phyloP scores from a whole-genome alignment of 2,797 vertebrate species.

The Halcyon chelicuti region DNA sequence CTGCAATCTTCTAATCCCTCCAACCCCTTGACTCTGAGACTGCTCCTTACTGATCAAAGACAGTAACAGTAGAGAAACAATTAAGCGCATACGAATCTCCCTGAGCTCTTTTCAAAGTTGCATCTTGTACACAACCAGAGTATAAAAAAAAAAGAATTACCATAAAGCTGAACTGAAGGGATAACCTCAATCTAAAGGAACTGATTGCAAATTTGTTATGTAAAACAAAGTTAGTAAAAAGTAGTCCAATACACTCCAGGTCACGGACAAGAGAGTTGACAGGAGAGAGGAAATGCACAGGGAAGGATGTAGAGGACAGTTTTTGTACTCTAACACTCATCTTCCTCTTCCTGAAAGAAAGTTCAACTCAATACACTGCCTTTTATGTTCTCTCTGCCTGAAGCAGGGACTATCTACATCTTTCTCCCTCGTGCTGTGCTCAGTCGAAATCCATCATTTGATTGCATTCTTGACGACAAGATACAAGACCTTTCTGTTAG shows the following conservation, averaged over 20 bases:
- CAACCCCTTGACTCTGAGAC: conserved; percentile 29
- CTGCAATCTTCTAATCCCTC: conserved; percentile 14
- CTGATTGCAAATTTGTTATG: background rate
- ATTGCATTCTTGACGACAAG: conserved; percentile 13
- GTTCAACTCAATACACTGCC: background rate
- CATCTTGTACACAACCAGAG: background rate
- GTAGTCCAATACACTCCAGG: conserved; percentile 4
- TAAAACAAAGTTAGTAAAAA: background rate
- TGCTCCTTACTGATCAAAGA: conserved; percentile 65
- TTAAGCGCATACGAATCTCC: background rate
- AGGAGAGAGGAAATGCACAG: conserved; percentile 40
- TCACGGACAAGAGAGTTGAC: conserved; percentile 9
- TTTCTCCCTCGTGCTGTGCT: background rate
- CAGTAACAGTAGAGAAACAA: conserved; percentile 13
- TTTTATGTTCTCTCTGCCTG: background rate
- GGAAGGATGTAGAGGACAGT: conserved; percentile 12
- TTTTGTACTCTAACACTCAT: background rate
- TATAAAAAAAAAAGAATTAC: conserved; percentile 37
- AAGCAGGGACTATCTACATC: background rate
- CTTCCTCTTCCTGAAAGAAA: background rate
- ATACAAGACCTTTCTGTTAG: conserved; percentile 12
- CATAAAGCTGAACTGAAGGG: conserved; percentile 27
- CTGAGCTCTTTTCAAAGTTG: conserved; percentile 25
- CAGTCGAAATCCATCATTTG: background rate
- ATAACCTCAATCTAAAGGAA: conserved; percentile 35